Evolutionary conservation across 1,140 invertebrate species (phyloP).

Genomic region (Acromyrmex heyeri): DNA sequence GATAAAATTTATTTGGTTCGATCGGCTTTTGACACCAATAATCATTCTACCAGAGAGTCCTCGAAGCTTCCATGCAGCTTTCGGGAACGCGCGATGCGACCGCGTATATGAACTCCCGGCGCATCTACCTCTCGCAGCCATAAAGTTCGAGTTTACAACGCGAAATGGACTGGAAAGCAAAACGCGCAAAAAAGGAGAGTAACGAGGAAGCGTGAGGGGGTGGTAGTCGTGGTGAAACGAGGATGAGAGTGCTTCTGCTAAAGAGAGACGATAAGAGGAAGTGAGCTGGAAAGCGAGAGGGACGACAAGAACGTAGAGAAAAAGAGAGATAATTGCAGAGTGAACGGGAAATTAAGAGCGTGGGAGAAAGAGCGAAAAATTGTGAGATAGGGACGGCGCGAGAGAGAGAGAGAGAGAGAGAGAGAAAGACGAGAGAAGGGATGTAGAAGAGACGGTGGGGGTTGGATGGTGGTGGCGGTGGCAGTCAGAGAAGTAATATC

Average conservation of each 20-base stretch:
- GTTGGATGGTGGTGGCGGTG: conserved; percentile 44
- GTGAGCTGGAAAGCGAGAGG: conserved; percentile 31
- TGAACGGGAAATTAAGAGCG: conserved; percentile 70
- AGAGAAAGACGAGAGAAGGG: not conserved
- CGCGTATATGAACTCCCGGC: conserved; percentile 77
- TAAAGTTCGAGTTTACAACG: conserved; percentile 85
- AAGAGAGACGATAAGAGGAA: conserved; percentile 59
- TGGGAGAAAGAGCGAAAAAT: conserved; percentile 57
- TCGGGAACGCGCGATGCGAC: conserved; percentile 52
- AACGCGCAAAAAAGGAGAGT: conserved; percentile 76
- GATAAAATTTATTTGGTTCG: conserved; percentile 56
- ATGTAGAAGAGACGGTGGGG: conserved; percentile 20
- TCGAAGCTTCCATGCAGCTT: conserved; percentile 45
- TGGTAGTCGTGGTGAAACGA: conserved; percentile 63
- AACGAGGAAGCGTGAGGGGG: conserved; percentile 74
- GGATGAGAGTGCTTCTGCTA: conserved; percentile 67
- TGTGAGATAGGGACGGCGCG: conserved; percentile 39
- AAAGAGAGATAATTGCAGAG: conserved; percentile 72
- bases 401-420: not conserved
- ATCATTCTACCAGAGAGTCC: conserved; percentile 17
- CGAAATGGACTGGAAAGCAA: conserved; percentile 86
- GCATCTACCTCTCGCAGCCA: conserved; percentile 81
- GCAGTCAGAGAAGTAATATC: conserved; percentile 78
- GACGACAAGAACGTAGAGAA: conserved; percentile 67
- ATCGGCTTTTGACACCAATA: conserved; percentile 57